Percentiles rank a stretch among this genome's conserved stretches.
These are phyloP conservation scores for Piaya cayana DNA, from an alignment of 2,113 vertebrate species.

Conservation along the genomic window DNA sequence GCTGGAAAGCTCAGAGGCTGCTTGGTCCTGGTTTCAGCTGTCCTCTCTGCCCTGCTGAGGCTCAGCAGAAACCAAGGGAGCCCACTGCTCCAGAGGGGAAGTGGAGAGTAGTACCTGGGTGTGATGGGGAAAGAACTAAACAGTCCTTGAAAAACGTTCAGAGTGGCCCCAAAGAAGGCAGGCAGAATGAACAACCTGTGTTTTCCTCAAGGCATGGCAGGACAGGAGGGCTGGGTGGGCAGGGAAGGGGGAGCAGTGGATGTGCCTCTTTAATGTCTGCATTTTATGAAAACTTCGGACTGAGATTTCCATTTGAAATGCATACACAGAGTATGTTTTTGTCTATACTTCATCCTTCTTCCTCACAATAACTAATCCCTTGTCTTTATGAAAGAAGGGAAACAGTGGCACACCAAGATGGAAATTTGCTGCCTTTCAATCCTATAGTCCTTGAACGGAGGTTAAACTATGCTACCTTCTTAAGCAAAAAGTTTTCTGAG, in stretches of 20 bases:
- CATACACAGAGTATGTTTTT: background rate
- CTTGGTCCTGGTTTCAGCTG: background rate
- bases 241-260: background rate
- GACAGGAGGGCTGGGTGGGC: background rate
- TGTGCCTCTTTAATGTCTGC: background rate
- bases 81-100: background rate
- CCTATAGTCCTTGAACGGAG: background rate
- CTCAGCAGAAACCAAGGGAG: background rate
- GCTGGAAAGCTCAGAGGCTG: background rate
- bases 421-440: slow-evolving; percentile 7
- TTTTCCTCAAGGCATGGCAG: background rate
- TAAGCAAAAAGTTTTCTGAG: background rate
- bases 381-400: background rate
- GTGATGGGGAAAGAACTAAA: background rate
- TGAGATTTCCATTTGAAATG: background rate
- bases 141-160: background rate
- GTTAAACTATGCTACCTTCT: background rate
- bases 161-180: rapidly evolving
- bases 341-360: background rate
- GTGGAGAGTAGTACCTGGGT: background rate
- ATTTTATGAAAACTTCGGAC: background rate
- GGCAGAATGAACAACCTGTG: background rate
- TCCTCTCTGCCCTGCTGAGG: background rate
- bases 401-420: background rate
- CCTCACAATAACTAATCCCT: background rate